These are phyloP conservation scores for Scaeva pyrastri DNA, from an alignment of 2,888 invertebrate species.

Conservation along the genomic window DNA sequence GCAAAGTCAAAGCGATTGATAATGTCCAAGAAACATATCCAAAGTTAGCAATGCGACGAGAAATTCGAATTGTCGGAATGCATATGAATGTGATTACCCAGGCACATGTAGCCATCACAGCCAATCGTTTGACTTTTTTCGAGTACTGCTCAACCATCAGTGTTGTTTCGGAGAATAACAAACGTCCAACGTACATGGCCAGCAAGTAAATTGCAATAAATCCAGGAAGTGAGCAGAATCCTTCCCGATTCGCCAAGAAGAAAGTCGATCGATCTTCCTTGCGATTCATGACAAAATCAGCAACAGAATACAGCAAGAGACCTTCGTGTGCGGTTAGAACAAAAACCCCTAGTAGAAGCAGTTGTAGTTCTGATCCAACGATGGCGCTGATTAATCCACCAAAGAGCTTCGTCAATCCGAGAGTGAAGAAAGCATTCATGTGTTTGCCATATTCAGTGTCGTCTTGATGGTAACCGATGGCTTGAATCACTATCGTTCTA, in stretches of 20 bases:
- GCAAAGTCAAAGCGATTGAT: slow-evolving; percentile 86
- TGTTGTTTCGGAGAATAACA: slow-evolving; percentile 83
- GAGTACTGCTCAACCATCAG: slow-evolving; percentile 77
- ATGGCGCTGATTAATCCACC: slow-evolving; percentile 85
- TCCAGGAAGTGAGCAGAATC: slow-evolving; percentile 93
- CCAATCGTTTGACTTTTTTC: slow-evolving; percentile 78
- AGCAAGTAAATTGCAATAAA: slow-evolving; percentile 93
- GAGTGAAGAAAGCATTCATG: slow-evolving; percentile 99
- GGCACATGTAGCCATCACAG: slow-evolving; percentile 79
- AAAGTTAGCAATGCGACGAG: slow-evolving; percentile 93
- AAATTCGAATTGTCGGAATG: slow-evolving; percentile 86
- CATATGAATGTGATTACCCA: slow-evolving; percentile 85
- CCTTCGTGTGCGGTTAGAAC: slow-evolving; percentile 88
- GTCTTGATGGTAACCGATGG: slow-evolving; percentile 93
- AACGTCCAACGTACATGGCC: slow-evolving; percentile 87
- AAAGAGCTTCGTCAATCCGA: slow-evolving; percentile 92
- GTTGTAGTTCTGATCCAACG: slow-evolving; percentile 76
- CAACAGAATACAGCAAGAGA: slow-evolving; percentile 87
- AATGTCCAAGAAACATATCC: slow-evolving; percentile 92
- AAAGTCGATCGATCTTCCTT: slow-evolving; percentile 86
- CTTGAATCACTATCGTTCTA: slow-evolving; percentile 86
- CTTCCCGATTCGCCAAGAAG: slow-evolving; percentile 95
- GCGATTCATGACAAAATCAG: slow-evolving; percentile 88
- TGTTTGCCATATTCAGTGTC: slow-evolving; percentile 97
- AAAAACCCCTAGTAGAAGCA: slow-evolving; percentile 84